These are phyloP conservation scores for Campopleginae sp. DNA, from an alignment of 2,888 invertebrate genomes.

Conservation along the genomic window DNA sequence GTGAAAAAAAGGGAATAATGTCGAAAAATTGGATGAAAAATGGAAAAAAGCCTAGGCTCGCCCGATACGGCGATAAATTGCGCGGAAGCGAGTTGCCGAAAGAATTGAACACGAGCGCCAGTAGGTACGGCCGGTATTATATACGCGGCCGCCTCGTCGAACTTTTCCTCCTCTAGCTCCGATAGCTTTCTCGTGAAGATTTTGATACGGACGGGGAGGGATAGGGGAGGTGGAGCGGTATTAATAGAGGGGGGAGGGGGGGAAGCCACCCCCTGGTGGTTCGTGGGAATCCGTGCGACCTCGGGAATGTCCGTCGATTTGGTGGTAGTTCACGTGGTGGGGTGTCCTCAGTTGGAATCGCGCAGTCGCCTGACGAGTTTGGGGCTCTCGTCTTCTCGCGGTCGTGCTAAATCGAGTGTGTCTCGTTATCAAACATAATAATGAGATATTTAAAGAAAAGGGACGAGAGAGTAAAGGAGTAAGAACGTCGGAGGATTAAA, in stretches of 20 bases:
- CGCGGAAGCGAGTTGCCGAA: background rate
- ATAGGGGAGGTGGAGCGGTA: slow-evolving; percentile 6
- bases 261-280: slow-evolving; percentile 47
- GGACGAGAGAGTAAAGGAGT: background rate
- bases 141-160: background rate
- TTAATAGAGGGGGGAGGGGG: slow-evolving; percentile 14
- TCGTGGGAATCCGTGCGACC: slow-evolving; percentile 72
- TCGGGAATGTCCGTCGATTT: slow-evolving; percentile 69
- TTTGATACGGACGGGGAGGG: background rate
- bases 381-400: slow-evolving; percentile 56
- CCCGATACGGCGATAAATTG: slow-evolving; percentile 12
- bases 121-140: slow-evolving; percentile 25
- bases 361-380: slow-evolving; percentile 76
- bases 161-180: slow-evolving; percentile 5
- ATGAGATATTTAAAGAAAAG: background rate
- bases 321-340: slow-evolving; percentile 75
- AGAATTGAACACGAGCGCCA: slow-evolving; percentile 52
- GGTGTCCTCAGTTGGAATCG: slow-evolving; percentile 77
- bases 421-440: slow-evolving; percentile 16
- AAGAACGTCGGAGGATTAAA: background rate
- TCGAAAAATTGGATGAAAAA: background rate
- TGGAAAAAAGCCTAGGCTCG: background rate
- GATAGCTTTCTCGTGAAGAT: slow-evolving; percentile 14
- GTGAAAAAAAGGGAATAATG: background rate
- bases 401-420: slow-evolving; percentile 53